A percentile compares a stretch with the other conserved stretches of the same genome.
Evolutionary conservation across 2,888 invertebrate species (phyloP).

Genomic region (Hipparchia semele): DNA sequence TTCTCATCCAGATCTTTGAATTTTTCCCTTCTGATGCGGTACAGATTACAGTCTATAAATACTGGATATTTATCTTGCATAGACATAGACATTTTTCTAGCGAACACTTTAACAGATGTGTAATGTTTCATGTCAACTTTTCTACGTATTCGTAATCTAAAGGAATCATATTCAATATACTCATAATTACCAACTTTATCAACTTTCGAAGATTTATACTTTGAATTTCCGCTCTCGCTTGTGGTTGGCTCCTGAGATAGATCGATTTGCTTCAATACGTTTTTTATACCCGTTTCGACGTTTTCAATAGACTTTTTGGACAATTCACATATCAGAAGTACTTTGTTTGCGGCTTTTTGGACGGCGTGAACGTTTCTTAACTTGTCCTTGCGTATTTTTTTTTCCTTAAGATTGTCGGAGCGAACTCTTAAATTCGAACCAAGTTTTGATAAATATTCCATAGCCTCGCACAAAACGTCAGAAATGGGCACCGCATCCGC

Average conservation of each 20-base stretch:
- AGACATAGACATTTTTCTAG: constrained; percentile 53
- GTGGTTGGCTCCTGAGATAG: constrained; percentile 48
- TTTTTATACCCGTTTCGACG: constrained; percentile 68
- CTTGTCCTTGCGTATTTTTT: constrained; percentile 64
- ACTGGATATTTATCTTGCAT: constrained; percentile 67
- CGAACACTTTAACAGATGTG: constrained; percentile 63
- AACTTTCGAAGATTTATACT: constrained; percentile 18
- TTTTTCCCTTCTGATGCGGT: constrained; percentile 47
- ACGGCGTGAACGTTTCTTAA: constrained; percentile 69
- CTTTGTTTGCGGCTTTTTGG: constrained; percentile 70
- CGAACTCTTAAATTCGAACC: constrained; percentile 70
- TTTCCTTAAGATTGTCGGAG: constrained; percentile 67
- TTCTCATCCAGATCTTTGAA: background rate
- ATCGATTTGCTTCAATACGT: constrained; percentile 57
- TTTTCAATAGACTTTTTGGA: constrained; percentile 75
- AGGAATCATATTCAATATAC: constrained; percentile 57
- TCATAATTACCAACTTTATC: constrained; percentile 44
- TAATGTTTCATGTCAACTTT: constrained; percentile 65
- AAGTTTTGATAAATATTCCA: constrained; percentile 75
- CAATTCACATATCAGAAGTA: constrained; percentile 72
- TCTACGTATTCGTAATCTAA: constrained; percentile 59
- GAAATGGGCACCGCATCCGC: constrained; percentile 64
- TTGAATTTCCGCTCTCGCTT: constrained; percentile 50
- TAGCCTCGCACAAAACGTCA: constrained; percentile 71
- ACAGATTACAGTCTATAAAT: constrained; percentile 66